phyloP scores from a whole-genome alignment of 2,797 vertebrate genomes.

The Gymnoscopelus braueri region DNA sequence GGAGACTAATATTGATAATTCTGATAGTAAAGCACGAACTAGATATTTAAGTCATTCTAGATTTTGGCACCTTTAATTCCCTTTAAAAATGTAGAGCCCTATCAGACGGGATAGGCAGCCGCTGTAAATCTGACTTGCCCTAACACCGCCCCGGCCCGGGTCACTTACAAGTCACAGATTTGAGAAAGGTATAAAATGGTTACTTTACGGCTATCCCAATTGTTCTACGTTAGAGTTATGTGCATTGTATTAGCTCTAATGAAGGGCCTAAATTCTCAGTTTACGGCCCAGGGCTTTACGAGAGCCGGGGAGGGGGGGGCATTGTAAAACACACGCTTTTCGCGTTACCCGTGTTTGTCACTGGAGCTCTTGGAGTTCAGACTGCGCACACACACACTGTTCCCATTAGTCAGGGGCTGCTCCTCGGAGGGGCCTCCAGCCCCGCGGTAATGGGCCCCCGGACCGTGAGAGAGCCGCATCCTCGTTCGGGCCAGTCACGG shows the following conservation, averaged over 20 bases:
- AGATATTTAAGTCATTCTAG: constrained; percentile 82
- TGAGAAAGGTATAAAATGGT: constrained; percentile 83
- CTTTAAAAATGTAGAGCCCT: constrained; percentile 73
- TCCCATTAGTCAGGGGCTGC: constrained; percentile 82
- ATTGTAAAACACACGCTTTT: constrained; percentile 87
- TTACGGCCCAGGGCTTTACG: constrained; percentile 83
- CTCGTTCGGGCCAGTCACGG: constrained; percentile 59
- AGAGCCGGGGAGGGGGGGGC: constrained; percentile 75
- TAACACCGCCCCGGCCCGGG: constrained; percentile 75
- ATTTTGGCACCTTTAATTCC: constrained; percentile 86
- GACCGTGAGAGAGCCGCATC: constrained; percentile 71
- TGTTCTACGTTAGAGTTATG: constrained; percentile 87
- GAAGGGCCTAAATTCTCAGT: constrained; percentile 86
- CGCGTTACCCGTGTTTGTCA: constrained; percentile 82
- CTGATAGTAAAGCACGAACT: constrained; percentile 76
- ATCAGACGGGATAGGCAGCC: constrained; percentile 72
- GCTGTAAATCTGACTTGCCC: constrained; percentile 81
- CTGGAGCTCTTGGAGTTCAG: constrained; percentile 76
- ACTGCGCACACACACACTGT: constrained; percentile 75
- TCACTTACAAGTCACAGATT: constrained; percentile 84
- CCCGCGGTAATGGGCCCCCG: constrained; percentile 65
- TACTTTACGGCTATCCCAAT: constrained; percentile 87
- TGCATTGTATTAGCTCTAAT: constrained; percentile 88
- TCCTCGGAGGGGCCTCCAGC: constrained; percentile 67
- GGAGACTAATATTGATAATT: constrained; percentile 83